Percentiles rank a stretch among this genome's conserved stretches.
phyloP scores from a whole-genome alignment of 23 tunicate species.

The Styela plicata region DNA sequence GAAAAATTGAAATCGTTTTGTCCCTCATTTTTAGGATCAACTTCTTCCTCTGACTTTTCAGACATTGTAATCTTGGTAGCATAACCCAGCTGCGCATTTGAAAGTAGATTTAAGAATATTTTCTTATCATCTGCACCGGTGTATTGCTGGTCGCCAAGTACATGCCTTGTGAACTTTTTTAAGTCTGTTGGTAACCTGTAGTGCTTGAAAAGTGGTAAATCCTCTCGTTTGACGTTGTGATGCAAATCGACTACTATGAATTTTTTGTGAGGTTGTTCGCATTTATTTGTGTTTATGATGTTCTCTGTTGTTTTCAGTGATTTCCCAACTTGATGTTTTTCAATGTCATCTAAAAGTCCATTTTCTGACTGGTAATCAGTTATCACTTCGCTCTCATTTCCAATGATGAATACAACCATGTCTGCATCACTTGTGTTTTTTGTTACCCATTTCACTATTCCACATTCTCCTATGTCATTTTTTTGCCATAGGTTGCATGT shows the following conservation, averaged over 20 bases:
- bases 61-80: neutral
- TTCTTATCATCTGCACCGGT: neutral
- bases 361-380: neutral
- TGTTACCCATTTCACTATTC: constrained; percentile 4
- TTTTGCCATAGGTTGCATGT: neutral
- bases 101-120: neutral
- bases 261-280: neutral
- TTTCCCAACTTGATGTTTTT: neutral
- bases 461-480: neutral
- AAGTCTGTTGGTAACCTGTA: neutral
- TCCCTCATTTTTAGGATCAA: no score
- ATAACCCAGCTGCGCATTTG: constrained; percentile 12
- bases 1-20: neutral
- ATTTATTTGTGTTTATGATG: neutral
- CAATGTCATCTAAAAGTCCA: neutral
- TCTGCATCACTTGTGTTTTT: neutral
- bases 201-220: constrained; percentile 2
- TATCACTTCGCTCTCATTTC: neutral
- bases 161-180: neutral
- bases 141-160: neutral
- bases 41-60: neutral
- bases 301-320: neutral
- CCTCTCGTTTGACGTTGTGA: neutral
- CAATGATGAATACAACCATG: neutral
- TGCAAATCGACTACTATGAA: neutral